phyloP scores from a whole-genome alignment of 1,140 invertebrate species.

The Drosophila aff. region DNA sequence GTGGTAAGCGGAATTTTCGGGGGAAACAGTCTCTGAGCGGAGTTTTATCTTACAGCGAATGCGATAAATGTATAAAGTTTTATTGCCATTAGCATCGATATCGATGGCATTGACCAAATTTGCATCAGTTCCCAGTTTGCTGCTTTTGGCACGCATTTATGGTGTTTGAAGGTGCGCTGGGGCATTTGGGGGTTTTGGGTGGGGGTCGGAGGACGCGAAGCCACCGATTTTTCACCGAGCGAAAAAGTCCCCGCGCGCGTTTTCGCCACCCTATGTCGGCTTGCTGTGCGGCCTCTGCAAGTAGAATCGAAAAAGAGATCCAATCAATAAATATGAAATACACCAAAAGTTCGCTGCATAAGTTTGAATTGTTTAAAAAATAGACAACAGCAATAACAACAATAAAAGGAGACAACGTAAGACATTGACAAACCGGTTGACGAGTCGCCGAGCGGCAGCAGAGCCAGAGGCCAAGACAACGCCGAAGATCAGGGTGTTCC shows the following conservation, averaged over 20 bases:
- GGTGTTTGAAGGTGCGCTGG: conserved; percentile 70
- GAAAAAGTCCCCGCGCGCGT: not conserved
- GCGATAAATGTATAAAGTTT: conserved; percentile 82
- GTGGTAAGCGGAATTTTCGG: conserved; percentile 2
- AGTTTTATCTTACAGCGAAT: conserved; percentile 84
- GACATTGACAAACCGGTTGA: conserved; percentile 54
- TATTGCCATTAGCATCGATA: conserved; percentile 77
- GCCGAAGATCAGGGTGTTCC: conserved; percentile 31
- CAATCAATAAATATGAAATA: conserved; percentile 55
- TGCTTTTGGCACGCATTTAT: conserved; percentile 84
- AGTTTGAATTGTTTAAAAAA: conserved; percentile 42
- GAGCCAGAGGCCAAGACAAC: conserved; percentile 29
- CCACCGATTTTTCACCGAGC: conserved; percentile 1
- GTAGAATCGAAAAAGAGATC: conserved; percentile 28
- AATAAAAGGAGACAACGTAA: conserved; percentile 9
- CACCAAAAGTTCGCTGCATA: conserved; percentile 30
- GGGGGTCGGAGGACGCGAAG: conserved; percentile 15
- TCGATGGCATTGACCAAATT: conserved; percentile 79
- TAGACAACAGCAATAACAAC: not conserved
- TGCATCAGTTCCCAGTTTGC: conserved; percentile 80
- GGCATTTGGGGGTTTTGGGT: conserved; percentile 58
- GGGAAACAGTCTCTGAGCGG: conserved; percentile 12
- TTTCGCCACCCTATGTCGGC: conserved; percentile 35
- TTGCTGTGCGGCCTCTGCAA: conserved; percentile 61
- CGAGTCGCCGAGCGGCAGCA: not conserved